Conservation (phyloP, 1,140 invertebrate species). For the Bombyx mandarina region DNA sequence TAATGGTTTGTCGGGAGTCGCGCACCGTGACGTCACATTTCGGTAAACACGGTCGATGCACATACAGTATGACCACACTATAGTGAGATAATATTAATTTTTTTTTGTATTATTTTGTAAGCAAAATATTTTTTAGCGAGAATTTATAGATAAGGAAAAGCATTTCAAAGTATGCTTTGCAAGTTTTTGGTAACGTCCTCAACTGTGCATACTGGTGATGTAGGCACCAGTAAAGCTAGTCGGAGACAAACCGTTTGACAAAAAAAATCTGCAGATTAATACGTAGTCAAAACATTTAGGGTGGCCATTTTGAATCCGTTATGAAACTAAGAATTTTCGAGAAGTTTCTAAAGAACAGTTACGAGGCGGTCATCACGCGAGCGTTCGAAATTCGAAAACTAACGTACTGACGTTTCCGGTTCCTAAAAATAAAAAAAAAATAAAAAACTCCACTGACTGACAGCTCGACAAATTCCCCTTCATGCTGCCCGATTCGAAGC, state of each 20-base stretch:
- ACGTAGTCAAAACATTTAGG: too few species aligned
- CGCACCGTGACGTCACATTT: conserved; percentile 59
- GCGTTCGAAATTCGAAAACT: conserved; percentile 39
- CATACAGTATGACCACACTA: conserved; percentile 50
- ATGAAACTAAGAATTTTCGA: not conserved
- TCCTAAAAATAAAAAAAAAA: conserved; percentile 24
- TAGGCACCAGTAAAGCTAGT: too few species aligned
- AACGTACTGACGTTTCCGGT: conserved; percentile 53
- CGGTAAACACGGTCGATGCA: conserved; percentile 53
- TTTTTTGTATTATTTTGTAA: conserved; percentile 15
- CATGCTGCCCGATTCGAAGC: too few species aligned
- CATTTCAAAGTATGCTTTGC: not conserved
- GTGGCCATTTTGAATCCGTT: not conserved
- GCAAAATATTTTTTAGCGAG: not conserved
- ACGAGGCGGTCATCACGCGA: conserved; percentile 30
- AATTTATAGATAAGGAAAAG: not conserved
- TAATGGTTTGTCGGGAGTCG: conserved; percentile 28
- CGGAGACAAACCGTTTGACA: too few species aligned
- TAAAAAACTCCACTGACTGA: conserved; percentile 18
- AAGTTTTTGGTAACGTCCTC: too few species aligned
- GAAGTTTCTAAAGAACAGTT: conserved; percentile 16
- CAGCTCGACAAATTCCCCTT: conserved; percentile 8
- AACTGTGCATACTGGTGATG: too few species aligned
- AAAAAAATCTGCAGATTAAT: too few species aligned
- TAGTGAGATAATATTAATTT: conserved; percentile 46